Evolutionary conservation across 2,113 vertebrate genomes (phyloP).

Genomic region (Manacus vitellinus): DNA sequence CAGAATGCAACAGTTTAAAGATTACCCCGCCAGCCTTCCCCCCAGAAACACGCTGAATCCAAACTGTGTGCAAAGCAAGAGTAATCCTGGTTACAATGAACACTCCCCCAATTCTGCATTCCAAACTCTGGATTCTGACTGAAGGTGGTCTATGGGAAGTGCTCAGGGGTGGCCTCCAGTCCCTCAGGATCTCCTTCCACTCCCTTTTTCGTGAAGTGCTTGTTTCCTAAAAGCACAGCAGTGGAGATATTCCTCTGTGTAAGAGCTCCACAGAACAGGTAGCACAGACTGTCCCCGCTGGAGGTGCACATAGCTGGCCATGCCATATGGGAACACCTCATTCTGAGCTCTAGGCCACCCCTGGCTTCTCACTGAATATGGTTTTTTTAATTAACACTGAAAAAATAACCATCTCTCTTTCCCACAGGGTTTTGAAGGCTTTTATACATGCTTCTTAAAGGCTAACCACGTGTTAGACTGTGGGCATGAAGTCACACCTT

Average conservation of each 20-base stretch:
- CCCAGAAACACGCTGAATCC: background rate
- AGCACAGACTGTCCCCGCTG: background rate
- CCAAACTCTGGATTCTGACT: background rate
- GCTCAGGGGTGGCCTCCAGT: background rate
- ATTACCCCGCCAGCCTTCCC: fast-evolving
- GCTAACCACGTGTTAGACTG: background rate
- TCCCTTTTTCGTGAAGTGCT: background rate
- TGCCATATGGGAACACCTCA: background rate
- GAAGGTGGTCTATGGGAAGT: background rate
- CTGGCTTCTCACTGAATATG: background rate
- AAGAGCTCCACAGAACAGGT: background rate
- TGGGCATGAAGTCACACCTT: fast-evolving
- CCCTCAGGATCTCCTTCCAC: background rate
- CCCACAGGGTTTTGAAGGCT: background rate
- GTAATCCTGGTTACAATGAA: background rate
- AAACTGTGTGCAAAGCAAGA: background rate
- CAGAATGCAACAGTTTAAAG: background rate
- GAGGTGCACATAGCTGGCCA: background rate
- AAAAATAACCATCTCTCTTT: fast-evolving
- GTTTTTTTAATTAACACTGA: background rate
- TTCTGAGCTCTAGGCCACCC: background rate
- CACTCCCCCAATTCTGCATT: background rate
- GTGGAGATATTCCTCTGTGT: background rate
- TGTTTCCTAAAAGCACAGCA: background rate
- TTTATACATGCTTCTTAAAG: background rate